These are phyloP conservation scores for Pachyrhynchus sulphureomaculatus DNA, from an alignment of 1,140 invertebrate genomes.

Conservation along the genomic window DNA sequence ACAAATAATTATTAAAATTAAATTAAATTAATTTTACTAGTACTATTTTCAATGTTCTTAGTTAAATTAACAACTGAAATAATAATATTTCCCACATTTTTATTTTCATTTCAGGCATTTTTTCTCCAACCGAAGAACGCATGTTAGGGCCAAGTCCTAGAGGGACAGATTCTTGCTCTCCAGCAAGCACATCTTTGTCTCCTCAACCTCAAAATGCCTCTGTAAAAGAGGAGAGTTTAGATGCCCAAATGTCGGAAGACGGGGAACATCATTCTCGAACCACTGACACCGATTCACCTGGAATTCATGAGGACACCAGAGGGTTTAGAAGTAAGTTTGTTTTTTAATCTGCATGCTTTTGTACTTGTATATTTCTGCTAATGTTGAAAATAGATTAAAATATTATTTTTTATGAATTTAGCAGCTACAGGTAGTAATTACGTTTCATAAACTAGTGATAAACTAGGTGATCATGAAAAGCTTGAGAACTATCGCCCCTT, in stretches of 20 bases:
- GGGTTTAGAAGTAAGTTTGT: conserved; percentile 55
- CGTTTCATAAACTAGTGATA: no score
- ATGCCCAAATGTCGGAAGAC: conserved; percentile 54
- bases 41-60: no score
- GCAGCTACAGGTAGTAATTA: no score
- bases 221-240: conserved; percentile 52
- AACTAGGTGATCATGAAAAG: no score
- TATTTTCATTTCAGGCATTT: conserved; percentile 39
- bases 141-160: conserved; percentile 50
- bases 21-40: no score
- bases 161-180: conserved; percentile 53
- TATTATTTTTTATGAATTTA: no score
- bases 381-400: no score
- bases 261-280: conserved; percentile 53
- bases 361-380: not conserved
- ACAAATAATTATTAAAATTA: no score
- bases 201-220: conserved; percentile 46
- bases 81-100: no score
- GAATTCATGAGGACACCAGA: conserved; percentile 55
- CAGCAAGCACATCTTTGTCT: conserved; percentile 53
- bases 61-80: no score
- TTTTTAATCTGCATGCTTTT: not conserved
- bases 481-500: no score
- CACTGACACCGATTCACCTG: conserved; percentile 54
- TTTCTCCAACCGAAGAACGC: conserved; percentile 48